A percentile compares a stretch with the other conserved stretches of the same genome.
phyloP scores from a whole-genome alignment of 2,797 vertebrate species.

The Botia almorhae region DNA sequence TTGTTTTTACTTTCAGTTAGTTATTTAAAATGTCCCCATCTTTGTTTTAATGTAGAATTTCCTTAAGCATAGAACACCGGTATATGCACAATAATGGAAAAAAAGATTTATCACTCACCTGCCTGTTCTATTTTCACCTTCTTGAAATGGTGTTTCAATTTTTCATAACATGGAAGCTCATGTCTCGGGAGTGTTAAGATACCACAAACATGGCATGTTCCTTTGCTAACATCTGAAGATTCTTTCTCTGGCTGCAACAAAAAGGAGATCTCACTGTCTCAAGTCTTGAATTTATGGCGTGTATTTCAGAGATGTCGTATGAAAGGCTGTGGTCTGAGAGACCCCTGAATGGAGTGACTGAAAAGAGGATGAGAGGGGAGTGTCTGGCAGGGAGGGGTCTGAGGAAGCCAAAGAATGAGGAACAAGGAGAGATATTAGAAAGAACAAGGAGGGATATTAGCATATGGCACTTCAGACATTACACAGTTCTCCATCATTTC shows the following conservation, averaged over 20 bases:
- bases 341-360: constrained; percentile 22
- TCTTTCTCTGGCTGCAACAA: neutral
- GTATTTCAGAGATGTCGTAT: neutral
- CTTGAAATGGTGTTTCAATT: neutral
- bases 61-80: neutral
- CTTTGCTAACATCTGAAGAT: neutral
- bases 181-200: neutral
- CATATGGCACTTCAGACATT: constrained; percentile 65
- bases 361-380: constrained; percentile 8
- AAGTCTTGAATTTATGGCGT: neutral
- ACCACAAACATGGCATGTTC: neutral
- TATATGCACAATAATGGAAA: neutral
- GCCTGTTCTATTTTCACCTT: neutral
- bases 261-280: neutral
- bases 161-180: neutral
- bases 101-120: constrained; percentile 19
- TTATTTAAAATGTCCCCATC: no score
- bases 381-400: constrained; percentile 16
- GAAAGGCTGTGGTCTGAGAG: neutral
- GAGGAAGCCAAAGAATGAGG: neutral
- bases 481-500: constrained; percentile 41
- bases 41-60: neutral
- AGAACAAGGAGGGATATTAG: constrained; percentile 56
- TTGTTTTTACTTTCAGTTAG: no score
- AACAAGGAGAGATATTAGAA: constrained; percentile 55